A percentile compares a stretch with the other conserved stretches of the same genome.
Evolutionary conservation across 1,140 invertebrate genomes (phyloP).

Genomic region (Drosophila fuyamai): DNA sequence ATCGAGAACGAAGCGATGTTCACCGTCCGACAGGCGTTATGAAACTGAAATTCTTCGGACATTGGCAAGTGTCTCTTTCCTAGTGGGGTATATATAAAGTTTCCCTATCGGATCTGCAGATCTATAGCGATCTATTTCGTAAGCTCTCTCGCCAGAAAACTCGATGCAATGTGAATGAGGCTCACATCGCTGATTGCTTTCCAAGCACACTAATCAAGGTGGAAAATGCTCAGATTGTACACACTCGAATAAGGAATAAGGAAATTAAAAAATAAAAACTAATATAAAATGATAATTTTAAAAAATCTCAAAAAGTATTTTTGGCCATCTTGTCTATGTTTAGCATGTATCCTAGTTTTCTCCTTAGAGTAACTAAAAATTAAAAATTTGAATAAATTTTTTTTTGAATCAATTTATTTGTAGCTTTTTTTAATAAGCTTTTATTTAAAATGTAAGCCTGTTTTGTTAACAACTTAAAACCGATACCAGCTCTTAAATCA

Average conservation of each 20-base stretch:
- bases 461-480: too few species aligned
- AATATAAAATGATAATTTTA: too few species aligned
- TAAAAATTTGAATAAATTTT: too few species aligned
- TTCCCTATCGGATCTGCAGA: background rate
- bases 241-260: too few species aligned
- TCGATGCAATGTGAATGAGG: slow-evolving; percentile 9
- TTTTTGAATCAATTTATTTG: too few species aligned
- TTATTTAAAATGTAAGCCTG: background rate
- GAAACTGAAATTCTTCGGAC: slow-evolving; percentile 58
- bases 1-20: slow-evolving; percentile 33
- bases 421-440: background rate
- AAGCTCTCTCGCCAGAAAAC: slow-evolving; percentile 16
- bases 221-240: slow-evolving; percentile 55
- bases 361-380: too few species aligned
- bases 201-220: slow-evolving; percentile 45
- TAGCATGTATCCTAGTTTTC: too few species aligned
- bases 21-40: slow-evolving; percentile 53
- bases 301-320: too few species aligned
- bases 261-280: too few species aligned
- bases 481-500: background rate
- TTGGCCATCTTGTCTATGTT: too few species aligned
- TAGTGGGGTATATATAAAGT: slow-evolving; percentile 38
- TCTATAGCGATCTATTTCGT: slow-evolving; percentile 7
- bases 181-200: slow-evolving; percentile 21
- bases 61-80: slow-evolving; percentile 11